phyloP scores from a whole-genome alignment of 92 coral and sea anemone species.

The Desmophyllum pertusum region DNA sequence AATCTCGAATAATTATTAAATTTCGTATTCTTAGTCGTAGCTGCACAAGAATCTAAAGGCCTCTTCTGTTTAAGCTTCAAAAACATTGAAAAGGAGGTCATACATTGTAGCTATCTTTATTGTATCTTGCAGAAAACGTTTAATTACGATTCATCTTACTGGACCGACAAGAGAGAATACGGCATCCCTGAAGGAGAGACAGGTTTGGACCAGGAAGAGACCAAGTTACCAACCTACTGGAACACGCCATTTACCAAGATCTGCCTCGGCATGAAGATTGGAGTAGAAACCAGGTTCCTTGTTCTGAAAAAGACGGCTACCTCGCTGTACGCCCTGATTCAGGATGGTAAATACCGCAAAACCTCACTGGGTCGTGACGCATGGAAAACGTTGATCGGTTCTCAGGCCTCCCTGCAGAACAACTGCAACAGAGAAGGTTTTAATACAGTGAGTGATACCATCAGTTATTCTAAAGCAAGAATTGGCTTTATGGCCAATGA shows the following conservation, averaged over 20 bases:
- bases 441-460: background rate
- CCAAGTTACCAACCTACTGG: constrained; percentile 54
- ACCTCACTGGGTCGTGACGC: constrained; percentile 23
- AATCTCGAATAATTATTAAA: no score
- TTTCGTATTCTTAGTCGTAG: no score
- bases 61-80: no score
- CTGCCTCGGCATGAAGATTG: constrained; percentile 41
- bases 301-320: constrained; percentile 15
- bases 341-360: background rate
- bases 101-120: no score
- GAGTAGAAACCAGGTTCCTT: constrained; percentile 21
- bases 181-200: constrained; percentile 6
- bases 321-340: constrained; percentile 39
- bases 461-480: constrained; percentile 20
- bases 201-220: constrained; percentile 27
- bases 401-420: constrained; percentile 31
- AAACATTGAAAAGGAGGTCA: no score
- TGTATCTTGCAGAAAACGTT: constrained; percentile 11
- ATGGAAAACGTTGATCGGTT: constrained; percentile 34
- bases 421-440: constrained; percentile 42
- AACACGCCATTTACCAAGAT: constrained; percentile 35
- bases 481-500: constrained; percentile 36
- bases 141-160: constrained; percentile 5
- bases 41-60: no score
- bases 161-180: constrained; percentile 24